Evolutionary conservation across 2,113 vertebrate species (phyloP).

Genomic region (Crypturellus undulatus): DNA sequence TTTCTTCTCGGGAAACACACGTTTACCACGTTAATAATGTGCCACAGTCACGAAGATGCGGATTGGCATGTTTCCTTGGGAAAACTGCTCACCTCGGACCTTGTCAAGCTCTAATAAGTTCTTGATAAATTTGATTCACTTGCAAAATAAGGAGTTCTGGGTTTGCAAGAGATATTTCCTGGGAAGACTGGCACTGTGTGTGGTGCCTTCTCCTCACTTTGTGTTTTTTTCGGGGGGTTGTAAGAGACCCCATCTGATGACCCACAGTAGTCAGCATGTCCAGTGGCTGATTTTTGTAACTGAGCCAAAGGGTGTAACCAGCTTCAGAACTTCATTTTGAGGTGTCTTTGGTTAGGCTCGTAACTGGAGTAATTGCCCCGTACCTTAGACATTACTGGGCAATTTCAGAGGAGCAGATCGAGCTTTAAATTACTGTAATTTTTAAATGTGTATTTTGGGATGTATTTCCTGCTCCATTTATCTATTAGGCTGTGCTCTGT

Average conservation of each 20-base stretch:
- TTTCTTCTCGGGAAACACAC: not conserved
- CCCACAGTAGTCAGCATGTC: rapidly evolving
- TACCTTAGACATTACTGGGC: not conserved
- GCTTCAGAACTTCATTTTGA: not conserved
- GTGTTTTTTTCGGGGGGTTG: not conserved
- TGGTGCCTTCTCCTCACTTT: too few species aligned
- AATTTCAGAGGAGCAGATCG: not conserved
- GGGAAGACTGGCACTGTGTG: too few species aligned
- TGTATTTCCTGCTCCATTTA: not conserved
- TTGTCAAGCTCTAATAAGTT: not conserved
- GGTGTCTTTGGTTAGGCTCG: not conserved
- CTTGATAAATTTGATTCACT: not conserved
- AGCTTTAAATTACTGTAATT: not conserved
- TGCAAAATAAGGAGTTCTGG: not conserved
- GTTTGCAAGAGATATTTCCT: not conserved
- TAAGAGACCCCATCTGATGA: rapidly evolving
- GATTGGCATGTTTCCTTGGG: not conserved
- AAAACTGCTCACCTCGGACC: too few species aligned
- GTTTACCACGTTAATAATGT: too few species aligned
- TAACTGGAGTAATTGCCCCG: not conserved
- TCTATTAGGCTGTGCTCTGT: too few species aligned
- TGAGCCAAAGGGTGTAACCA: rapidly evolving
- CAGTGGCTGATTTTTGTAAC: not conserved
- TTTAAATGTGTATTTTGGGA: not conserved
- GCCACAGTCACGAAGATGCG: too few species aligned